Evolutionary conservation across 2,888 invertebrate species (phyloP), one percentile per base, ranked within the genome.

Genomic region (Coleophora flavipennella): DNA sequence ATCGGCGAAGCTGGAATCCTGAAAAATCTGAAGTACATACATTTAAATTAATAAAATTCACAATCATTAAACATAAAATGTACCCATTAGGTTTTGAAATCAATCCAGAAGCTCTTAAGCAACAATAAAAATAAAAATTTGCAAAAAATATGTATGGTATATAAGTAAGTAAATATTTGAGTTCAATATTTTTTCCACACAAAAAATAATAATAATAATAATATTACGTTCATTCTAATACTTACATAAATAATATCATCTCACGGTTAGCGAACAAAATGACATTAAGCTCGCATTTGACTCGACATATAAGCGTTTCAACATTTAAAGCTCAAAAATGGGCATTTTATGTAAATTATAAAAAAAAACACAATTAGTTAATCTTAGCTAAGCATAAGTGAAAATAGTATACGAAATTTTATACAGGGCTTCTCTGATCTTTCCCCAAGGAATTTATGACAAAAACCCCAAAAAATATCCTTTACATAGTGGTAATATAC

Each of bases 251-350:
- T 49, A 49, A 55, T 55, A 58, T 61, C 67, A 60, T 55, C 62
- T 57, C 60, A 59, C 57, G 62, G 63, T 51, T 49, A 55, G 69
- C 71, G 51, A 67, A 73, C 67, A 55, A 53, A 71, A 74, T 58
- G 51, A 58, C 53, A 62, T 61, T 66, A 66, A 71, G 66, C 51
- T 62, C 39, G 55, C 61, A 40, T 62, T 67, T 67, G 63, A 63
- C 48, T 57, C 39, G 56, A 58, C 66, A 76, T 65, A 69, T 53
- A 76, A 81, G 78, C 75, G 40, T 70, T 71, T 63, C 52, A 33
- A 34, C 63, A 68, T 55, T 45, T 56, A 68, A 75, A 75, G 72
- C 76, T 69, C 52, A 70, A 77, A 74, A 80, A 80, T 80, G 80
- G 80, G 81, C 80, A 83, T 78, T 75, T 61, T 57, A 49, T 32